Evolutionary conservation across 2,888 invertebrate genomes (phyloP).

Genomic region (Nyleta sp.): DNA sequence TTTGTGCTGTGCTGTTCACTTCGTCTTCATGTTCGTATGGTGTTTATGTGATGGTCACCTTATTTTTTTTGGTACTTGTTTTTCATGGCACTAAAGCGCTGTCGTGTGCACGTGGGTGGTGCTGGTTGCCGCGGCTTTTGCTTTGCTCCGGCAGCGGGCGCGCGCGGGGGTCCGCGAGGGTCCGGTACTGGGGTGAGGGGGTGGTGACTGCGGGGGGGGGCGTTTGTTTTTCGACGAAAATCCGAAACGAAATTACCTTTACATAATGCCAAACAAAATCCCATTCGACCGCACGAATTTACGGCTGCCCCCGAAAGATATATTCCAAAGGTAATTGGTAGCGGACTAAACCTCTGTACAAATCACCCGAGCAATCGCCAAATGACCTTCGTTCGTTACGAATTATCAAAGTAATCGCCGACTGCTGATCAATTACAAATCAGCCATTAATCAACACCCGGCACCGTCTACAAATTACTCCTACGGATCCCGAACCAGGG

Average conservation of each 20-base stretch:
- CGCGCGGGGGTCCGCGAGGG: no score
- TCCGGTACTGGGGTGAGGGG: no score
- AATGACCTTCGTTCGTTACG: conserved; percentile 37
- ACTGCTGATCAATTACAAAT: conserved; percentile 47
- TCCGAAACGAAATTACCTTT: conserved; percentile 31
- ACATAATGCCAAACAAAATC: conserved; percentile 38
- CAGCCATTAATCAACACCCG: conserved; percentile 48
- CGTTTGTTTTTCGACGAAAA: conserved; percentile 1
- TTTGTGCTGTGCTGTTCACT: no score
- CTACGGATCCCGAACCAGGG: neutral
- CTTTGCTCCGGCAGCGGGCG: no score
- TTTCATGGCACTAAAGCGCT: no score
- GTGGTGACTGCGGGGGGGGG: no score
- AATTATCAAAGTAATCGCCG: conserved; percentile 51
- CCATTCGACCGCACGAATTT: conserved; percentile 31
- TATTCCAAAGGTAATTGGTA: conserved; percentile 35
- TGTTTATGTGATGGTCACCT: no score
- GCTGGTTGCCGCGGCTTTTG: no score
- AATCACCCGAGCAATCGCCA: conserved; percentile 31
- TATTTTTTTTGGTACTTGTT: no score
- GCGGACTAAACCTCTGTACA: conserved; percentile 15
- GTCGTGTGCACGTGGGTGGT: no score
- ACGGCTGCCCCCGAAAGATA: conserved; percentile 26
- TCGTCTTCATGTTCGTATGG: no score
- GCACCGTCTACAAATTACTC: conserved; percentile 26